Base-by-base conservation (phyloP, 92 coral and sea anemone genomes). In the Bergia puertoricense region DNA sequence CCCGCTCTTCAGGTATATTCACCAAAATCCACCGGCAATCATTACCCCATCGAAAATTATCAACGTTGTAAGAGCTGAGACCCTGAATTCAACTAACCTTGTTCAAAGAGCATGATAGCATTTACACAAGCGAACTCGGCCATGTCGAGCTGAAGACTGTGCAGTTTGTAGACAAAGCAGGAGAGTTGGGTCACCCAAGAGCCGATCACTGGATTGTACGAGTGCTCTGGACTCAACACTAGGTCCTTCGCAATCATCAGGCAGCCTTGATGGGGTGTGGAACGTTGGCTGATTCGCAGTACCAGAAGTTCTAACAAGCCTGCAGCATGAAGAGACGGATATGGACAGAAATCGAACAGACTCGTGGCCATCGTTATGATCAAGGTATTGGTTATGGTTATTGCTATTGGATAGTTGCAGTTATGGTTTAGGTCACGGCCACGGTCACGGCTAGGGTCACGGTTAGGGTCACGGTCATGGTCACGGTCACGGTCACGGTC, bases 61-160 rank as follows among this genome's bases (percentile, higher is more conserved):
- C 65, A 56, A 56, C 8, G 65, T 11, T 56, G 65, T 8, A 8
- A 56, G 2, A 46, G 51, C 51, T 7, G 38, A 57, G 74, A 4
- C 6, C 2, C 15, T 42, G 5, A 13, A 62, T 38, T 65, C 59
- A 41, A 81, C 84, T 91, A 78, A 97, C 99, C 99, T 92, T 96
- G 99, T 79, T 97, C 98, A 78, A 97, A 91, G 13, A 97, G 94
- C 95, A 97, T 96, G 77, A 97, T 95, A 67, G 98, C 94, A 67
- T 93, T 95, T 11, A 97, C 95, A 82, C 99, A 97, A 42, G 98
- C 98, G 85, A 95, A 97, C 86, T 97, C 99, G 15, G 98, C 97
- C 92, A 94, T 96, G 37, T 95, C 99, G 42, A 97, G 93, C 71
- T 93, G 98, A 86, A 97, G 81, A 57, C 98, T 95, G 80, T 97